Conservation (phyloP, 2,113 vertebrate genomes). For the Motacilla alba region DNA sequence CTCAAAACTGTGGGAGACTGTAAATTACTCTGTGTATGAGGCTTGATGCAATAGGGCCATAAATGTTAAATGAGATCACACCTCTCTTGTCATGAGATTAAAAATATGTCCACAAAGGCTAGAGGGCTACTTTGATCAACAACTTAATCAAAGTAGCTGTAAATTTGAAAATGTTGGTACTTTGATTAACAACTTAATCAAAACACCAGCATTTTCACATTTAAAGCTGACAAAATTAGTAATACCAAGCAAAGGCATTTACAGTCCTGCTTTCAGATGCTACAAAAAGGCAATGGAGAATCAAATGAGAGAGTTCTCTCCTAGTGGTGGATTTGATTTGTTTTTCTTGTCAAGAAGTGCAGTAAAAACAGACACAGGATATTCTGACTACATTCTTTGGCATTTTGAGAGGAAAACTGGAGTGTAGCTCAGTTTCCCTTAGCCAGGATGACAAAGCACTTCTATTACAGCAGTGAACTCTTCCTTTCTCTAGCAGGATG, state of each 20-base stretch:
- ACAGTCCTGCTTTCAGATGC: background rate
- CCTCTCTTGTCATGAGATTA: background rate
- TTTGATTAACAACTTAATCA: background rate
- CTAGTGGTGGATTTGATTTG: background rate
- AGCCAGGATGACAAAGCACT: conserved; percentile 56
- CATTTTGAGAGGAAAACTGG: background rate
- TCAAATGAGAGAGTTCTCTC: background rate
- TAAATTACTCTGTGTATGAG: background rate
- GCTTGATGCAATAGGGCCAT: background rate
- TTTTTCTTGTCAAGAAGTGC: background rate
- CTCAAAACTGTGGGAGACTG: background rate
- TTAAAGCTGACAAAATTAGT: background rate
- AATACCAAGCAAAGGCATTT: background rate
- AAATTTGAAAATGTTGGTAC: too few relatives aligned
- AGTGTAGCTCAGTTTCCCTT: conserved; percentile 16
- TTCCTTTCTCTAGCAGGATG: background rate
- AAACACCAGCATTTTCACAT: background rate
- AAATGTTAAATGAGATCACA: background rate
- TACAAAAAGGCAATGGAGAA: background rate
- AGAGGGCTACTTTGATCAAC: background rate
- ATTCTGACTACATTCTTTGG: conserved; percentile 11
- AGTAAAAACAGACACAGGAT: background rate
- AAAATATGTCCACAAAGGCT: background rate
- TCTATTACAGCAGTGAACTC: background rate
- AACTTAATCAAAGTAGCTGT: background rate